phyloP scores from a whole-genome alignment of 2,113 vertebrate species.

The Hydrochoerus hydrochaeris region DNA sequence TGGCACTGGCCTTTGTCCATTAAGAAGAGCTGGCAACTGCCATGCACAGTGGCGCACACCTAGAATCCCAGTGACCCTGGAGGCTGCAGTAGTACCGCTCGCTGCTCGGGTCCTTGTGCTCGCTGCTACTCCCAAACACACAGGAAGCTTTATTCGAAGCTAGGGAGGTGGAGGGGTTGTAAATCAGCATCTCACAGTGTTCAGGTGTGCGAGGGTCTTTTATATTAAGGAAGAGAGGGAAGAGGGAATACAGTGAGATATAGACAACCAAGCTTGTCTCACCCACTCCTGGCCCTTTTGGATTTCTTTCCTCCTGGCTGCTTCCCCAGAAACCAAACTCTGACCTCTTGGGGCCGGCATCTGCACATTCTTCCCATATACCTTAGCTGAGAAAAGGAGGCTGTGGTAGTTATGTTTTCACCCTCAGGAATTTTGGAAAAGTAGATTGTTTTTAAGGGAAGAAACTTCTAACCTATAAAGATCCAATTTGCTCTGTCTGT shows the following conservation, averaged over 20 bases:
- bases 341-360: background rate
- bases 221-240: background rate
- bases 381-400: background rate
- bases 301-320: background rate
- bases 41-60: background rate
- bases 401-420: background rate
- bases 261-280: background rate
- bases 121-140: background rate
- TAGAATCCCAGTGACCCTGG: background rate
- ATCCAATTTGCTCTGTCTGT: background rate
- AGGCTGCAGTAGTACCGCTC: background rate
- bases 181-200: background rate
- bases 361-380: background rate
- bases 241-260: background rate
- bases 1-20: background rate
- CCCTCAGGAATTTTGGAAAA: background rate
- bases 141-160: background rate
- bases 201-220: background rate
- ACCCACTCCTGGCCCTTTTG: background rate
- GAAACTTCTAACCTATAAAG: background rate
- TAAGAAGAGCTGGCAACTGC: background rate
- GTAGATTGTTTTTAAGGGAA: background rate
- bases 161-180: background rate
- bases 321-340: background rate
- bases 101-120: background rate